phyloP scores from a whole-genome alignment of 2,113 vertebrate species.

The Rostratula benghalensis region DNA sequence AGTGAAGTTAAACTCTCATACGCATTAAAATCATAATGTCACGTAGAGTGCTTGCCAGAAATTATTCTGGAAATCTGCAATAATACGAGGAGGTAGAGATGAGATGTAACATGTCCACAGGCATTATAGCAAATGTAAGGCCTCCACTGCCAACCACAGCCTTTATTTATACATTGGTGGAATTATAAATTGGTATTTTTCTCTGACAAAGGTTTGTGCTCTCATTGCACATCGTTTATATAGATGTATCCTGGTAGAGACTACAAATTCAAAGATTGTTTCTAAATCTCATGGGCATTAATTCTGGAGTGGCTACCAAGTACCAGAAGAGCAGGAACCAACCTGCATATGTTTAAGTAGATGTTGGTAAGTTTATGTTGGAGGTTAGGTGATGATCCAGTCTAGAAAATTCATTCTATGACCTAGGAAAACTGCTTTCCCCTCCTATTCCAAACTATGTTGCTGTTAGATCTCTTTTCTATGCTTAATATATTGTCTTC shows the following conservation, averaged over 20 bases:
- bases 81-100: background rate
- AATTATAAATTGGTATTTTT: background rate
- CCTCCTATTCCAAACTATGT: background rate
- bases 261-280: background rate
- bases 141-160: background rate
- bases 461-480: background rate
- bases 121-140: background rate
- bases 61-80: background rate
- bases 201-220: background rate
- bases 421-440: background rate
- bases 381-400: background rate
- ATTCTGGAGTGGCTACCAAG: background rate
- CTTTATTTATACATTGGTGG: background rate
- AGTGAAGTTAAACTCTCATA: slow-evolving; percentile 7
- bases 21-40: background rate
- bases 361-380: background rate
- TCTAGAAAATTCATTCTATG: background rate
- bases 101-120: background rate
- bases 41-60: background rate
- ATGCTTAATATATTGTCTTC: background rate
- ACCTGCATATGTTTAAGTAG: background rate
- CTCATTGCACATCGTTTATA: background rate
- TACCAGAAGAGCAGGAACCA: background rate
- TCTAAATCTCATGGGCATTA: background rate
- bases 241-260: background rate